Evolutionary conservation across 92 coral and sea anemone genomes (phyloP), one percentile per base, ranked within the genome.

Genomic region (Phenganax marumi): DNA sequence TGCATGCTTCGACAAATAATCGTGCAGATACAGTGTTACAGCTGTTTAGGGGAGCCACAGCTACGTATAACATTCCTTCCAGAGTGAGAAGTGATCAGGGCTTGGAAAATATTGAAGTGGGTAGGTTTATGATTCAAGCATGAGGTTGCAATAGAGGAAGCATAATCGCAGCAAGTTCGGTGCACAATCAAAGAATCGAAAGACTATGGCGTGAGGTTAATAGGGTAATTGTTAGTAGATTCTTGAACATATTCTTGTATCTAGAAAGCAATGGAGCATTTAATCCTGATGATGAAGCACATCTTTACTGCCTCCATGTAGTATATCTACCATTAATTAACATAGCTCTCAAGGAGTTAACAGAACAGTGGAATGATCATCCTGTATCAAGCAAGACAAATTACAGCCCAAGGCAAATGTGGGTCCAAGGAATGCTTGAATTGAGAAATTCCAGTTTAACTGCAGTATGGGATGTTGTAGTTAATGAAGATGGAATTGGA

Each of bases 61-160:
- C 13, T 63, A 13, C 54, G 39, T 53, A 76, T 39, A 76, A 76
- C 60, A 63, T 76, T 53, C 81, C 81, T 39, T 76, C 81, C 2
- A 76, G 75, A 76, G 81, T 76, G n/a, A n/a, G n/a, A n/a, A n/a
- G n/a, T n/a, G n/a, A n/a, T n/a, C n/a, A n/a, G n/a, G n/a, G n/a
- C n/a, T 76, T 76, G 75, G 81, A 76, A 76, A 76, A 76, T 19
- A 19, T 76, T 10, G 81, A 76, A n/a, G 81, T 76, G 7, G 81
- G 76, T 51, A 10, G 81, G 63, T 76, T 76, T 76, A 76, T 76
- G 81, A 76, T 76, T 49, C 81, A 76, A 49, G 60, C 81, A 7
- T 49, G 74, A 76, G 81, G 81, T 13, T 6, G 39, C 50, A 76
- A 76, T 63, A 13, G 81, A 63, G 81, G 81, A 6, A 76, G 81